These are phyloP conservation scores for Drosophila suboccidentalis DNA, from an alignment of 2,888 invertebrate species.

Conservation along the genomic window DNA sequence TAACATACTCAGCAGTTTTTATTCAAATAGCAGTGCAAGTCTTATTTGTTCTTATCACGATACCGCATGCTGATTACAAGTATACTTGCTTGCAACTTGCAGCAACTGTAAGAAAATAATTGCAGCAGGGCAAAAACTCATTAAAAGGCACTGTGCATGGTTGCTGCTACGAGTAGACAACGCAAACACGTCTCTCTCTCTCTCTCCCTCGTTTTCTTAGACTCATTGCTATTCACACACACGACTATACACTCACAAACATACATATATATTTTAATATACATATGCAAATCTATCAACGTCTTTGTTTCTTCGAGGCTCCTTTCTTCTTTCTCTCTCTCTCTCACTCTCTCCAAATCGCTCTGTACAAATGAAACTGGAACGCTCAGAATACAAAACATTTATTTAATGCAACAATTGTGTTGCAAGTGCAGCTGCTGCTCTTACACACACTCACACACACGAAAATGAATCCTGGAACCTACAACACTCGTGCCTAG, in stretches of 20 bases:
- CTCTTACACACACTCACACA: constrained; percentile 2
- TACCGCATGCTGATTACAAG: constrained; percentile 36
- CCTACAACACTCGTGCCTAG: constrained; percentile 1
- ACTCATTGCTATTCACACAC: constrained; percentile 24
- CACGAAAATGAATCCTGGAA: constrained; percentile 27
- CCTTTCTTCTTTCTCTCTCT: not conserved
- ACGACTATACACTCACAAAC: not conserved
- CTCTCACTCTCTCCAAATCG: not conserved
- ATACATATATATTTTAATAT: constrained; percentile 8
- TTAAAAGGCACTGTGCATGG: constrained; percentile 60
- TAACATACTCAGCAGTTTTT: not conserved
- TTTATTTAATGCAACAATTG: constrained; percentile 78
- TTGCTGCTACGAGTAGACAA: constrained; percentile 13
- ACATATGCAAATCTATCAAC: constrained; percentile 72
- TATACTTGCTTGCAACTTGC: constrained; percentile 23
- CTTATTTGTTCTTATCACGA: constrained; percentile 12
- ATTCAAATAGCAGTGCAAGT: not conserved
- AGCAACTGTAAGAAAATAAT: constrained; percentile 63
- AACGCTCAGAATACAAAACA: constrained; percentile 56
- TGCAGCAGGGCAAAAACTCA: constrained; percentile 69
- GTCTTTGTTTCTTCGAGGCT: constrained; percentile 59
- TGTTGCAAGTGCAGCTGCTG: constrained; percentile 57
- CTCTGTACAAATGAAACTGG: constrained; percentile 17
- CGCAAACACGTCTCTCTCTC: constrained; percentile 54
- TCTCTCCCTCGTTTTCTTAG: constrained; percentile 31